These are phyloP conservation scores for Podotricha telesiphe DNA, from an alignment of 2,888 invertebrate species.

Conservation along the genomic window DNA sequence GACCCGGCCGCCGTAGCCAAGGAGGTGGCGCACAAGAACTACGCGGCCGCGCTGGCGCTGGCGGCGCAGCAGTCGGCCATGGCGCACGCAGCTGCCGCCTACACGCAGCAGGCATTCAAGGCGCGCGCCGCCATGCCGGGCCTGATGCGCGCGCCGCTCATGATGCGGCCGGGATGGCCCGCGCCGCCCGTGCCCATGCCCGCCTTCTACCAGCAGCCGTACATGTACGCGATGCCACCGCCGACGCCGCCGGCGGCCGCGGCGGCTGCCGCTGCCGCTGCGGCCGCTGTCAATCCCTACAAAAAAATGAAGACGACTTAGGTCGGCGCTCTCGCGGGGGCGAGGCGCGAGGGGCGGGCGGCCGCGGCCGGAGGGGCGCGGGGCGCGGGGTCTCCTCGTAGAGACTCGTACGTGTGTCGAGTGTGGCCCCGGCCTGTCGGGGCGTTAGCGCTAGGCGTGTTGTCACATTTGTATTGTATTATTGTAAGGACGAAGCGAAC, in stretches of 20 bases:
- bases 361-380: slow-evolving; percentile 73
- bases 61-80: slow-evolving; percentile 72
- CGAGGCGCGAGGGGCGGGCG: slow-evolving; percentile 57
- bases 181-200: slow-evolving; percentile 78
- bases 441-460: slow-evolving; percentile 80
- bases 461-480: slow-evolving; percentile 83
- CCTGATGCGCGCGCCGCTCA: slow-evolving; percentile 72
- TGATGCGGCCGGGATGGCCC: slow-evolving; percentile 76
- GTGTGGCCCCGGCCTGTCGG: slow-evolving; percentile 79
- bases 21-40: slow-evolving; percentile 92
- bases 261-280: slow-evolving; percentile 72
- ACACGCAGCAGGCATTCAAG: slow-evolving; percentile 86
- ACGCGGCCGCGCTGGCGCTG: slow-evolving; percentile 86
- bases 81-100: slow-evolving; percentile 75
- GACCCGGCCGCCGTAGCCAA: slow-evolving; percentile 89
- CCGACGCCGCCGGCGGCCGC: slow-evolving; percentile 74
- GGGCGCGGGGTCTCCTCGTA: slow-evolving; percentile 81
- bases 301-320: slow-evolving; percentile 96
- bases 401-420: slow-evolving; percentile 78
- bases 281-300: slow-evolving; percentile 89
- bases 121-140: slow-evolving; percentile 85
- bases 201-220: slow-evolving; percentile 78
- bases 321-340: slow-evolving; percentile 61
- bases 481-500: slow-evolving; percentile 80
- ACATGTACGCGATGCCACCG: slow-evolving; percentile 81